Evolutionary conservation across 2,113 vertebrate species (phyloP).

Genomic region (Psephotus haematonotus): DNA sequence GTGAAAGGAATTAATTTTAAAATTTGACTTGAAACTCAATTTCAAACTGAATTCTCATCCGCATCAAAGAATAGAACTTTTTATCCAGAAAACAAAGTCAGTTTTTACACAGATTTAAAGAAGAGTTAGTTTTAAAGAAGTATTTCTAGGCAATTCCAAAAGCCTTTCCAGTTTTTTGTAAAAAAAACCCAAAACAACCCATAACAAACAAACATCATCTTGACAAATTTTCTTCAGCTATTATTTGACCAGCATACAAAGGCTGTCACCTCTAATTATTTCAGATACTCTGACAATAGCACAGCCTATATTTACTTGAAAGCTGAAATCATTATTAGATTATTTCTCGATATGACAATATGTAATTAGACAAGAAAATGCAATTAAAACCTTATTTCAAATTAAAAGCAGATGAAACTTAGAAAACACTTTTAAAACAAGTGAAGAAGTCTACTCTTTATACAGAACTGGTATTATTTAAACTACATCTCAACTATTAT

Average conservation of each 20-base stretch:
- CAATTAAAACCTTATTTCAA: neutral
- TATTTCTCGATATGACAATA: neutral
- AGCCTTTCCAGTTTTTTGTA: neutral
- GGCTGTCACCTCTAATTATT: neutral
- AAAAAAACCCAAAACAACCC: neutral
- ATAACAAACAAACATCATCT: too few species aligned
- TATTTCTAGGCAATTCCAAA: neutral
- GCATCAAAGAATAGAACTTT: neutral
- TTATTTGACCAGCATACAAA: neutral
- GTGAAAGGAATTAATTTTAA: neutral
- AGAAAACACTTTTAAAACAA: neutral
- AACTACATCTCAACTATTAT: neutral
- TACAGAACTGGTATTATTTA: neutral
- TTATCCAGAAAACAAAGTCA: neutral
- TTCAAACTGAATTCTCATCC: neutral
- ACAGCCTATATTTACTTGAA: neutral
- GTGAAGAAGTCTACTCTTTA: neutral
- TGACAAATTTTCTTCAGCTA: neutral
- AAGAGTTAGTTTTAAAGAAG: neutral
- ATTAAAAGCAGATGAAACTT: neutral
- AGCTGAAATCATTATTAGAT: neutral
- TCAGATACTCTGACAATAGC: neutral
- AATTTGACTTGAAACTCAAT: neutral
- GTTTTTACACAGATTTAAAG: neutral
- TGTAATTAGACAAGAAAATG: neutral